Base-by-base conservation (phyloP, 35 echinoderm and acorn worm species). In the Diadema setosum region DNA sequence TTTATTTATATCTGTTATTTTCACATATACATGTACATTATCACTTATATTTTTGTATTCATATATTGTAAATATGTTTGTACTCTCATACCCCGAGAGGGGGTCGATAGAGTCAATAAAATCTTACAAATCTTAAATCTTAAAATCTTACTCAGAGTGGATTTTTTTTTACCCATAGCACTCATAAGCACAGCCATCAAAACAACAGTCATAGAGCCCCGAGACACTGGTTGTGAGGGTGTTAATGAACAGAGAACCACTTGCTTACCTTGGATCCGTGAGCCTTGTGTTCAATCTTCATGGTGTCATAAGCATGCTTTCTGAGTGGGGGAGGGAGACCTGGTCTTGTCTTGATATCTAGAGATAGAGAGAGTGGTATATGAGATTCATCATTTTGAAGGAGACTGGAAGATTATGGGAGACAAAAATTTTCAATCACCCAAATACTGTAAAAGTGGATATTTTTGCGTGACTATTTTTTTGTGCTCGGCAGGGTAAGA, bases 261-360 rank as follows among this genome's bases (percentile, higher is more conserved):
- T 29, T 4, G 8, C 14, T 87, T 94, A 98, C 96, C 89, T 98
- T 98, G 17, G 96, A 75, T 48, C 92, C 92, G 92, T 94, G 83
- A 15, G 88, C 80, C 65, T 91, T 91, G 65, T 98, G 92, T 60
- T 94, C 83, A 37, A 98, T 83, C 75, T 98, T 98, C 40, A 98
- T 44, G 14, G 92, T 88, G 46, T 98, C 92, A 86, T 87, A 98
- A 17, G 30, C 23, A 36, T 91, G 91, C 31, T 91, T 98, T 74
- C 83, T 91, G 65, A 98, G 91, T 42, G 96, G 96, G 8, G 96
- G 96, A 45, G 89, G 96, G 15, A 98, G 46, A 4, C 92, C 92
- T 39, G 83, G 18, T 69, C 92, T 88, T 42, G 85, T 94, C 75
- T 90, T 76, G 41, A 98, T 88, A 55, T 98, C 96, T 98, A 31